phyloP scores from a whole-genome alignment of 2,888 invertebrate species.

The Noctua pronuba region DNA sequence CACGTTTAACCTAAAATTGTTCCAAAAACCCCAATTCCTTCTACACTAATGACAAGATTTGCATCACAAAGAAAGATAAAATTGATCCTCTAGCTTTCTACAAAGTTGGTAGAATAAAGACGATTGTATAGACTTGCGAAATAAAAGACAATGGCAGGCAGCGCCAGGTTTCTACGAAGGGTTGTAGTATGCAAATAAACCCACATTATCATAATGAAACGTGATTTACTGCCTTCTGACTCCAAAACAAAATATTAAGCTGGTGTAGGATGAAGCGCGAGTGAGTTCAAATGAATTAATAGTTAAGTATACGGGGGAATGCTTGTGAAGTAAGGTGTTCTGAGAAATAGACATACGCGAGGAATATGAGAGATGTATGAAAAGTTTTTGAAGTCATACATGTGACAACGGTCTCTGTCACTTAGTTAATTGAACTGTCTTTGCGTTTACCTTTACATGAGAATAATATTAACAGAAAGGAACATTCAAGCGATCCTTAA shows the following conservation, averaged over 20 bases:
- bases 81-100: conserved; percentile 53
- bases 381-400: too few relatives aligned
- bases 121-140: conserved; percentile 53
- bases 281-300: conserved; percentile 7
- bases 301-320: background rate
- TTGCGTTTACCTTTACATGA: background rate
- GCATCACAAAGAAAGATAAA: conserved; percentile 59
- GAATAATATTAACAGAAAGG: background rate
- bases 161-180: conserved; percentile 49
- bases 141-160: conserved; percentile 54
- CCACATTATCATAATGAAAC: conserved; percentile 59
- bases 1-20: conserved; percentile 24
- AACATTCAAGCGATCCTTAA: background rate
- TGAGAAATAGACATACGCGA: background rate
- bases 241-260: conserved; percentile 48
- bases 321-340: background rate
- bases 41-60: conserved; percentile 57
- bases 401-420: too few relatives aligned
- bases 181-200: conserved; percentile 56
- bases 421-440: background rate
- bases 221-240: conserved; percentile 50
- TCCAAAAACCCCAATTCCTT: conserved; percentile 42
- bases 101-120: conserved; percentile 42
- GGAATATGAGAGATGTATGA: background rate
- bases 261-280: conserved; percentile 14